Base-by-base conservation (phyloP, 2,888 invertebrate species). In the Ceraclea dissimilis region DNA sequence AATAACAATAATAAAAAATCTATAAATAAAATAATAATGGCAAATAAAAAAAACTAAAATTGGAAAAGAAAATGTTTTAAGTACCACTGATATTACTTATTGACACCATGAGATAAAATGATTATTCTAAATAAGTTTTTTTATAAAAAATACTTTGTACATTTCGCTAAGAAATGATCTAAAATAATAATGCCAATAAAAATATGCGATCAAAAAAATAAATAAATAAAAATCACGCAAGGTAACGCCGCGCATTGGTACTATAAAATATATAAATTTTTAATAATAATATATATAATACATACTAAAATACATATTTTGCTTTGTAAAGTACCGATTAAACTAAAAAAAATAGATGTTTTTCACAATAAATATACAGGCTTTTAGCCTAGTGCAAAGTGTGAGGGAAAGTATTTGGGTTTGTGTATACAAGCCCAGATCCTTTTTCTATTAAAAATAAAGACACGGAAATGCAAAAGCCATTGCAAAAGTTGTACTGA, bases 131-230 rank as follows among this genome's bases (percentile, higher is more conserved):
- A 13, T 8, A 17, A 11, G 2, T 17, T 19, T 47, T 47, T 47
- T 47, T 47, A 47, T 47, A 47, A 47, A 47, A 47, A 47, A 47
- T 47, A 47, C 47, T 6, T 17, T 8, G 2, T 39, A 5, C 17
- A 47, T 47, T 47, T 47, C 47, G 18, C 6, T 47, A 6, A 17
- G 47, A 47, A 47, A 47, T 47, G 17, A 47, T 47, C 8, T 2
- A 18, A 6, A 19, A 16, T 39, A 4, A 39, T 39, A 39, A 39
- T 8, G 13, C 6, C 31, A 31, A 31, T 31, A 8, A 11, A 31
- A 8, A 8, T 39, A 13, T 16, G 4, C 13, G 2, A 39, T 26
- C 13, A 4, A 8, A 39, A 13, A 39, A 39, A 39, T 39, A 39
- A 39, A n/a, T 13, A 39, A 39, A 39, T 5, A 13, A 39, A 31